These are phyloP conservation scores for Sebastes goodei DNA, from an alignment of 2,797 vertebrate species.

Conservation along the genomic window DNA sequence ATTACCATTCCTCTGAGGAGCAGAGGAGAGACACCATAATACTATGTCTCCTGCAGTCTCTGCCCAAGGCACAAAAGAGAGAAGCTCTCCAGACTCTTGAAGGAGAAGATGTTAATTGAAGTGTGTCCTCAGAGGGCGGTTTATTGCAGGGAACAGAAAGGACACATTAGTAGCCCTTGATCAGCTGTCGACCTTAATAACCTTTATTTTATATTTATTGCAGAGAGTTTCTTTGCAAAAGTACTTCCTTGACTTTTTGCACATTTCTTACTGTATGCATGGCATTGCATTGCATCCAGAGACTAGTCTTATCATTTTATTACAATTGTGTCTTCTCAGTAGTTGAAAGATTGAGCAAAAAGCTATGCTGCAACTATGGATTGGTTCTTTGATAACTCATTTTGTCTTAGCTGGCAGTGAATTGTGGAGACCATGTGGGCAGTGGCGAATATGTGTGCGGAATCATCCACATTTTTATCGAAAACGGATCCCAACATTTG, in stretches of 20 bases:
- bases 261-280: neutral
- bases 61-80: neutral
- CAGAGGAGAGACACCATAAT: conserved; percentile 9
- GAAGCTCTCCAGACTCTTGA: conserved; percentile 1
- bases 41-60: neutral
- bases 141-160: conserved; percentile 15
- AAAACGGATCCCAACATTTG: neutral
- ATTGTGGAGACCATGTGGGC: neutral
- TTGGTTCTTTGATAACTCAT: neutral
- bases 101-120: conserved; percentile 35
- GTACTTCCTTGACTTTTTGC: neutral
- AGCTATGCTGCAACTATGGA: neutral
- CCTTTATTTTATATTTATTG: conserved; percentile 2
- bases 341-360: neutral
- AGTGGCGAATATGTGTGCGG: neutral
- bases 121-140: conserved; percentile 6
- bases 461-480: neutral
- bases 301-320: neutral
- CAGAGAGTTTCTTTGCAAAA: neutral
- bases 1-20: conserved; percentile 17
- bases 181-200: neutral
- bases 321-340: neutral
- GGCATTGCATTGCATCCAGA: neutral
- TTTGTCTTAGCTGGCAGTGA: neutral
- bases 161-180: neutral